A percentile compares a stretch with the other conserved stretches of the same genome.
phyloP scores from a whole-genome alignment of 2,797 vertebrate species.

The Staurois parvus region DNA sequence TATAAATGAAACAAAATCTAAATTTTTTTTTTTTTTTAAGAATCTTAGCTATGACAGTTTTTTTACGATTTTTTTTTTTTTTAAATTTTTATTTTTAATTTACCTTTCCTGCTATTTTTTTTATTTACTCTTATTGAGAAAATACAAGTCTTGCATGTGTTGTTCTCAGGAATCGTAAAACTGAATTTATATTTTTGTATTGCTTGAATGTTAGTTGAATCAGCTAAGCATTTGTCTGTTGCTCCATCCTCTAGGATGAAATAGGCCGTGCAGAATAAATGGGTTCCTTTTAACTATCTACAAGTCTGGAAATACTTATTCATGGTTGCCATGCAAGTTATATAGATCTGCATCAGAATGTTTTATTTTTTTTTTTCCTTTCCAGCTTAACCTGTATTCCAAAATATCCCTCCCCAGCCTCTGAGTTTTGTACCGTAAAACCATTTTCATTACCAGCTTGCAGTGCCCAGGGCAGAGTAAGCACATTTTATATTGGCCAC shows the following conservation, averaged over 20 bases:
- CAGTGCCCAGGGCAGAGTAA: constrained; percentile 65
- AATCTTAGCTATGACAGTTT: too few species aligned
- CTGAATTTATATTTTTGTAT: too few species aligned
- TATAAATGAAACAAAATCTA: too few species aligned
- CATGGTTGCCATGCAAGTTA: background rate
- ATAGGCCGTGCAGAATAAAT: background rate
- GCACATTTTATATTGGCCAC: constrained; percentile 61
- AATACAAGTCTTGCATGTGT: too few species aligned
- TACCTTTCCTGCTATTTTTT: too few species aligned
- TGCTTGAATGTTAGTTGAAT: background rate
- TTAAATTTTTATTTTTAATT: too few species aligned
- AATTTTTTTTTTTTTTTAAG: too few species aligned
- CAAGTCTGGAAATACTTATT: background rate
- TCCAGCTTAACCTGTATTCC: constrained; percentile 59
- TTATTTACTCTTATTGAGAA: too few species aligned
- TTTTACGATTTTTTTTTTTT: too few species aligned
- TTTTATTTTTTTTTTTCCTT: background rate
- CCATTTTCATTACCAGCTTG: constrained; percentile 62
- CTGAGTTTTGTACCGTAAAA: constrained; percentile 52
- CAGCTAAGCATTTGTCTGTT: background rate
- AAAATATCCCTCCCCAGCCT: constrained; percentile 65
- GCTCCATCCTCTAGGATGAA: too few species aligned
- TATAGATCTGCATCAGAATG: background rate
- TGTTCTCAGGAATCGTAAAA: too few species aligned
- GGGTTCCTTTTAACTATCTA: background rate